phyloP scores from a whole-genome alignment of 2,113 vertebrate genomes.

The Ceratotherium simum region DNA sequence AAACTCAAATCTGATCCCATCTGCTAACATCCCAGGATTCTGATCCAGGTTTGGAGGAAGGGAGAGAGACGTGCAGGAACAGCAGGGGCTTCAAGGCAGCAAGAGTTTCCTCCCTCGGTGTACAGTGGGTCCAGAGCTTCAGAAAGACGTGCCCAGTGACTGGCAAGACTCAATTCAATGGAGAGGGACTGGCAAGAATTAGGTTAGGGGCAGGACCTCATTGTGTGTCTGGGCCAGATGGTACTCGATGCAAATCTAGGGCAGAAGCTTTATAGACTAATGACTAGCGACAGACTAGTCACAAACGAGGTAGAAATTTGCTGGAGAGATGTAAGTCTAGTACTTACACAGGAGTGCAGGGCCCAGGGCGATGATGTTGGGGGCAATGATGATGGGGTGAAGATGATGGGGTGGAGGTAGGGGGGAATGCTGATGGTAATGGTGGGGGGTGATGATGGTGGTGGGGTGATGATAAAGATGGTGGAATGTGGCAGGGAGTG shows the following conservation, averaged over 20 bases:
- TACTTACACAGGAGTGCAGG: too few relatives aligned
- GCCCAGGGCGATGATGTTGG: neutral
- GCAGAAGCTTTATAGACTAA: neutral
- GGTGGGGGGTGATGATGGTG: neutral
- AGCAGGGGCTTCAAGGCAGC: neutral
- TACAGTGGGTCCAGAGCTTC: neutral
- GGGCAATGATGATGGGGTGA: neutral
- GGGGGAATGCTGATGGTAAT: neutral
- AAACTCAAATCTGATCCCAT: neutral
- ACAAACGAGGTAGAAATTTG: neutral
- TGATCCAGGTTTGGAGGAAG: neutral
- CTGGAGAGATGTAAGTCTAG: neutral
- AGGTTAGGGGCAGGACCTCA: neutral
- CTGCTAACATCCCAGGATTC: neutral
- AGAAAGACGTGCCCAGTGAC: neutral
- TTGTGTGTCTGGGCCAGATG: too few relatives aligned
- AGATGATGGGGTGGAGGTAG: neutral
- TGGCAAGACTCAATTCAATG: neutral
- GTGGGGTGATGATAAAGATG: neutral
- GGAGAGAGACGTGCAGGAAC: neutral
- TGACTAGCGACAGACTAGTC: neutral
- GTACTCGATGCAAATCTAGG: neutral
- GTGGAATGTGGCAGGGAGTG: neutral
- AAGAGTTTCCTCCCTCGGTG: neutral
- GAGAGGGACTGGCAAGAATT: neutral